phyloP scores from a whole-genome alignment of 2,888 invertebrate genomes.

The Phortica okadai region DNA sequence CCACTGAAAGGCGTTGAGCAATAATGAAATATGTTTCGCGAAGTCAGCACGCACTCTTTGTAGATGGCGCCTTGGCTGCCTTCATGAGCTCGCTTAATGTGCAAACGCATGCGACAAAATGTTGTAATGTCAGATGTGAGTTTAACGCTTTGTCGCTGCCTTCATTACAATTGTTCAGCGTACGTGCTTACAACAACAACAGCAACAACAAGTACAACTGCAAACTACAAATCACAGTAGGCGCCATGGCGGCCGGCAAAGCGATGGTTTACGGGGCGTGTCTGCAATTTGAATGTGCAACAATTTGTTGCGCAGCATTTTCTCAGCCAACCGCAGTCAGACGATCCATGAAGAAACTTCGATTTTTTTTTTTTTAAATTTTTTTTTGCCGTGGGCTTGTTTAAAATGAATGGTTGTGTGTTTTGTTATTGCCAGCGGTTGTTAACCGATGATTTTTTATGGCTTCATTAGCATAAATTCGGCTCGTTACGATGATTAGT shows the following conservation, averaged over 20 bases:
- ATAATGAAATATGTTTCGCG: constrained; percentile 22
- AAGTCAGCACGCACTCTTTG: not conserved
- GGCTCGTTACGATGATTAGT: not conserved
- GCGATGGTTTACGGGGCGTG: constrained; percentile 11
- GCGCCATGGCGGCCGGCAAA: constrained; percentile 7
- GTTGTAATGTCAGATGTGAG: constrained; percentile 19
- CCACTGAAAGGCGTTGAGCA: constrained; percentile 21
- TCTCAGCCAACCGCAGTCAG: not conserved
- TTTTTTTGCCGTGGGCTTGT: not conserved
- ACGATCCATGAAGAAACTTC: not conserved
- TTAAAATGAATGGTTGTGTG: not conserved
- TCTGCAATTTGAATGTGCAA: constrained; percentile 26
- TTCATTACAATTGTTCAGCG: not conserved
- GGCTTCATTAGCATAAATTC: constrained; percentile 28
- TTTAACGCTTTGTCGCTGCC: constrained; percentile 20
- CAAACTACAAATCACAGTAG: constrained; percentile 9
- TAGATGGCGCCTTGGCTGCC: not conserved
- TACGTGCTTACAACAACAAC: constrained; percentile 3
- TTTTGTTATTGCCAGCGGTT: not conserved
- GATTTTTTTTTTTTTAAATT: no score
- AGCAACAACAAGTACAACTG: not conserved
- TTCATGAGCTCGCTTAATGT: not conserved
- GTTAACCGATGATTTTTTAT: not conserved
- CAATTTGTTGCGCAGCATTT: constrained; percentile 15
- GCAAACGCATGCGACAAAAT: constrained; percentile 16